These are phyloP conservation scores for Tympanoctomys barrerae DNA, from an alignment of 2,797 vertebrate genomes.

Conservation along the genomic window DNA sequence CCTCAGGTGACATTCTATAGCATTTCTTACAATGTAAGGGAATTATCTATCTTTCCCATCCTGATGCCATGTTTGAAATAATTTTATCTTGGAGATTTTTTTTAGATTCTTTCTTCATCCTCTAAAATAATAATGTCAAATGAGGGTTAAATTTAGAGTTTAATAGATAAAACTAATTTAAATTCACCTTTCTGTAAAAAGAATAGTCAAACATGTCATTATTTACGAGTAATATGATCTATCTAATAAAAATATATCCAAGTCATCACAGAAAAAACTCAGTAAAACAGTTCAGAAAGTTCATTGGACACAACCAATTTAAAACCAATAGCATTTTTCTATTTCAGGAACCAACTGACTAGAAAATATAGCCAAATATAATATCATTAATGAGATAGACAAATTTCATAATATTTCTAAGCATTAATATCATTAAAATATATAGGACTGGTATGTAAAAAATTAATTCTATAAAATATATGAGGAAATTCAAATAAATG, in stretches of 20 bases:
- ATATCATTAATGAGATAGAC: neutral
- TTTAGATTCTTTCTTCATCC: neutral
- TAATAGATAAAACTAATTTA: slow-evolving; percentile 59
- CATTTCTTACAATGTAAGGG: neutral
- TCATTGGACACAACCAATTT: neutral
- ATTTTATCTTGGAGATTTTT: slow-evolving; percentile 32
- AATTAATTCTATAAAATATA: slow-evolving; percentile 4
- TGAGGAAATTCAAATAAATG: slow-evolving; percentile 42
- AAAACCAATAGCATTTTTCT: slow-evolving; percentile 30
- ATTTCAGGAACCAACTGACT: neutral
- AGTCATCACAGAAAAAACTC: slow-evolving; percentile 43
- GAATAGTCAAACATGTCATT: slow-evolving; percentile 47
- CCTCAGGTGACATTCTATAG: neutral
- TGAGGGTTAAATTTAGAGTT: neutral
- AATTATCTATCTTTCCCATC: slow-evolving; percentile 11
- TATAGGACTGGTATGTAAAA: neutral
- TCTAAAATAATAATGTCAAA: neutral
- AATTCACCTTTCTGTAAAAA: slow-evolving; percentile 23
- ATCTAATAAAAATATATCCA: slow-evolving; percentile 7
- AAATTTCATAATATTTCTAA: slow-evolving; percentile 36
- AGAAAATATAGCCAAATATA: slow-evolving; percentile 42
- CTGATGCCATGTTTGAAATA: neutral
- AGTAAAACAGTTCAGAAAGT: neutral
- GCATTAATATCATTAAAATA: slow-evolving; percentile 29
- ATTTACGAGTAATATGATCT: neutral